phyloP scores from a whole-genome alignment of 1,140 invertebrate genomes.

The Melanaphis sacchari region DNA sequence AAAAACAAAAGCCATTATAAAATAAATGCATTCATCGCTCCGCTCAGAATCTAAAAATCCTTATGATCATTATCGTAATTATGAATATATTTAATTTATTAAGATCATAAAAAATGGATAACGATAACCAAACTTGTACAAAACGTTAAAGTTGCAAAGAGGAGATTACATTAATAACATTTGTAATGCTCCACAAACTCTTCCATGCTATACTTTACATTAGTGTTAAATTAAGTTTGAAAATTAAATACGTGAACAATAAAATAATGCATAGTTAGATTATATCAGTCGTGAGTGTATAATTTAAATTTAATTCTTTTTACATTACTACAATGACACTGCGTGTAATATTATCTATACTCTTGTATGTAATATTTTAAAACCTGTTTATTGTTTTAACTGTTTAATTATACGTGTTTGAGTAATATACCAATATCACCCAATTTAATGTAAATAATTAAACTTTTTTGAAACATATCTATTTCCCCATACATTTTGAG shows the following conservation, averaged over 20 bases:
- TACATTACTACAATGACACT: background rate
- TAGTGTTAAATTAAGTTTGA: slow-evolving; percentile 15
- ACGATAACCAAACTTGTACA: background rate
- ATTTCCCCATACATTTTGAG: background rate
- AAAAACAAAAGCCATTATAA: no score
- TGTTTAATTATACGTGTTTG: background rate
- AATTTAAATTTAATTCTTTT: background rate
- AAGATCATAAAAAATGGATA: background rate
- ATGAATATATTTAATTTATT: background rate
- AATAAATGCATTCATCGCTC: no score
- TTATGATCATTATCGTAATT: background rate
- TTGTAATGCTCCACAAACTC: background rate
- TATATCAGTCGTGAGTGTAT: background rate
- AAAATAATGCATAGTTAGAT: background rate
- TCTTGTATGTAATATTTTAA: background rate
- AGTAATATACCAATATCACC: background rate
- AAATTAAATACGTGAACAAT: background rate
- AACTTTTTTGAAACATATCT: background rate
- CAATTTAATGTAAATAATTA: background rate
- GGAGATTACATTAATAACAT: background rate
- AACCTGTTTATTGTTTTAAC: background rate
- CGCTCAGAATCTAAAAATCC: no score
- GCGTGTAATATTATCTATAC: background rate
- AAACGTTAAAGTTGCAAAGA: background rate
- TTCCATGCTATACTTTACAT: background rate